Percentiles rank a stretch among this genome's conserved stretches.
Conservation (phyloP, 23 tunicate genomes). For the Botrylloides violaceus region DNA sequence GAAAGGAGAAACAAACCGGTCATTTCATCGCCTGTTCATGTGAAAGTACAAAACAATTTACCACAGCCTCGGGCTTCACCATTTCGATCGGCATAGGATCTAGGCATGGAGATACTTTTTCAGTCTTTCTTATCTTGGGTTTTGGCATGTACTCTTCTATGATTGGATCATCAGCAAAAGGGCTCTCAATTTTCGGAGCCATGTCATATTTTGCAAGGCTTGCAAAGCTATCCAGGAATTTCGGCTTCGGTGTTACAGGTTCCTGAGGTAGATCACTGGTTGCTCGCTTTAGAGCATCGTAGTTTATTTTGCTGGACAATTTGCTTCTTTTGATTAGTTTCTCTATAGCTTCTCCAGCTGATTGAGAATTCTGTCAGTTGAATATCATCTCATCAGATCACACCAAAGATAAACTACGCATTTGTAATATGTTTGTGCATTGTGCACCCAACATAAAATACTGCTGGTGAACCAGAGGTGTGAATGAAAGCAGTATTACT, state of each 20-base stretch:
- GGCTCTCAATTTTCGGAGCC: background rate
- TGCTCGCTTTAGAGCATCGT: constrained; percentile 51
- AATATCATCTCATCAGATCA: background rate
- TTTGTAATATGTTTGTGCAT: too few species aligned
- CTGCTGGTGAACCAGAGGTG: too few species aligned
- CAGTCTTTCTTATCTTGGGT: constrained; percentile 4
- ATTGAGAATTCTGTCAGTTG: constrained; percentile 22
- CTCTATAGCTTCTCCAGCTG: constrained; percentile 82
- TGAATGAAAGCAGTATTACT: too few species aligned
- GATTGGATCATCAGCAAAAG: constrained; percentile 1
- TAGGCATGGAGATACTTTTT: constrained; percentile 9
- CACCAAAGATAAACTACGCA: too few species aligned
- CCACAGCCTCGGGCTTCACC: constrained; percentile 17
- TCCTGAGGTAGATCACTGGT: background rate
- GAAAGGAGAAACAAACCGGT: too few species aligned
- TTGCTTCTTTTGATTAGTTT: constrained; percentile 54
- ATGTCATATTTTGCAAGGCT: constrained; percentile 17
- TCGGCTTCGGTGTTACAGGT: constrained; percentile 4
- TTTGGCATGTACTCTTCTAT: background rate
- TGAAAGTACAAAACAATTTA: too few species aligned
- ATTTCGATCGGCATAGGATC: background rate
- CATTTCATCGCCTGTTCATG: too few species aligned
- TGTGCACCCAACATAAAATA: too few species aligned
- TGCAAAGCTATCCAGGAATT: constrained; percentile 14
- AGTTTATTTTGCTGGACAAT: constrained; percentile 75